A percentile compares a stretch with the other conserved stretches of the same genome.
These are phyloP conservation scores for Drosophila carrolli DNA, from an alignment of 1,140 invertebrate genomes.

Conservation along the genomic window DNA sequence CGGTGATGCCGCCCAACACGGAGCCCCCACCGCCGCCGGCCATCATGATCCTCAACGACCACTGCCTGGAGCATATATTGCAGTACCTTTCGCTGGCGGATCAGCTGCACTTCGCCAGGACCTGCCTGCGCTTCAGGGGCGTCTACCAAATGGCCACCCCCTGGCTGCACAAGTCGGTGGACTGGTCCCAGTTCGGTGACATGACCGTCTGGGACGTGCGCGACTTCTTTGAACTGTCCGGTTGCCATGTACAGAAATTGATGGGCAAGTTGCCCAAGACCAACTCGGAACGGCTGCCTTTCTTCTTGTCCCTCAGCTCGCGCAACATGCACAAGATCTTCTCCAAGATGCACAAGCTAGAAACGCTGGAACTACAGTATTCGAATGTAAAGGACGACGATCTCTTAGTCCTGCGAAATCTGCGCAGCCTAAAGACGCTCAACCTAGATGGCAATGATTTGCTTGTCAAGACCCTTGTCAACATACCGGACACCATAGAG, in stretches of 20 bases:
- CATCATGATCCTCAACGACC: slow-evolving; percentile 46
- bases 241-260: slow-evolving; percentile 20
- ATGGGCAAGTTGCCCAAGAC: slow-evolving; percentile 26
- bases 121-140: slow-evolving; percentile 44
- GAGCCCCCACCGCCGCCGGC: background rate
- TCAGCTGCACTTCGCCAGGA: slow-evolving; percentile 56
- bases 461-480: slow-evolving; percentile 10
- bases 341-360: slow-evolving; percentile 9
- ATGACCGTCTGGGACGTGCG: slow-evolving; percentile 66
- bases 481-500: slow-evolving; percentile 34
- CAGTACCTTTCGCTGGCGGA: slow-evolving; percentile 8
- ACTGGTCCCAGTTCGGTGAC: slow-evolving; percentile 7
- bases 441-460: slow-evolving; percentile 35
- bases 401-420: slow-evolving; percentile 7
- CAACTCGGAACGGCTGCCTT: slow-evolving; percentile 30
- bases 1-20: background rate
- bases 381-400: background rate
- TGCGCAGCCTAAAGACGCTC: slow-evolving; percentile 37
- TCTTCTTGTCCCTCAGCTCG: slow-evolving; percentile 28
- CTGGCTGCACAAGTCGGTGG: slow-evolving; percentile 21
- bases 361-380: background rate
- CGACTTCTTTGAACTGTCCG: slow-evolving; percentile 61
- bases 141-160: slow-evolving; percentile 33
- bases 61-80: slow-evolving; percentile 46
- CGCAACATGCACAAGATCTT: slow-evolving; percentile 38